Evolutionary conservation across 1,140 invertebrate species (phyloP).

Genomic region (Parasteatoda tepidariorum): DNA sequence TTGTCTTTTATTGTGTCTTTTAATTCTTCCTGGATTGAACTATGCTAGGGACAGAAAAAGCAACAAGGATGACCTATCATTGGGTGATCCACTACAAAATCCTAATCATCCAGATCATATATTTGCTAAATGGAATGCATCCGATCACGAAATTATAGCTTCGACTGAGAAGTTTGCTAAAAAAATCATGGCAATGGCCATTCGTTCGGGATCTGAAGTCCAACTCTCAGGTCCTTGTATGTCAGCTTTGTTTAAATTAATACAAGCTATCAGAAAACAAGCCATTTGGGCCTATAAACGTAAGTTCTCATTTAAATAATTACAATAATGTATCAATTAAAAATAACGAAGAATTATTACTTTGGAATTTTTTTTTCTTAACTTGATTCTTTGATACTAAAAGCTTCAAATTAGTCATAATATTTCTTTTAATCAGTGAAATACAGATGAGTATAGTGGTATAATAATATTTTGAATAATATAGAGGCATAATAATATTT

Average conservation of each 20-base stretch:
- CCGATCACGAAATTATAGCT: neutral
- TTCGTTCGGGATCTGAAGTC: conserved; percentile 9
- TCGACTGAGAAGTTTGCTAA: neutral
- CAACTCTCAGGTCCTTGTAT: conserved; percentile 37
- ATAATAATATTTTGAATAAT: too few species aligned
- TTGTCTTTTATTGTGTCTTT: neutral
- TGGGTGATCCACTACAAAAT: conserved; percentile 2
- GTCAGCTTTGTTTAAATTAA: conserved; percentile 37
- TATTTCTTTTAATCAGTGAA: too few species aligned
- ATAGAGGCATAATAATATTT: too few species aligned
- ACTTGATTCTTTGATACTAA: too few species aligned
- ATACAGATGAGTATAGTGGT: too few species aligned
- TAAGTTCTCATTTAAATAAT: conserved; percentile 16
- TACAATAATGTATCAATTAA: too few species aligned
- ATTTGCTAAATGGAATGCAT: conserved; percentile 4
- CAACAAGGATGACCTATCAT: neutral
- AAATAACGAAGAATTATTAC: too few species aligned
- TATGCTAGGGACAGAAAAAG: neutral
- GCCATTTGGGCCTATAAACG: conserved; percentile 10
- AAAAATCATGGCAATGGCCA: conserved; percentile 41
- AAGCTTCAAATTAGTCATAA: too few species aligned
- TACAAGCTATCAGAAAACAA: conserved; percentile 28
- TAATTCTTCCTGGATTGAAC: neutral
- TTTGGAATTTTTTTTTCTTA: too few species aligned
- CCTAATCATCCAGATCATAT: conserved; percentile 31